A percentile compares a stretch with the other conserved stretches of the same genome.
Evolutionary conservation across 2,888 invertebrate species (phyloP).

Genomic region (Hydraecia micacea): DNA sequence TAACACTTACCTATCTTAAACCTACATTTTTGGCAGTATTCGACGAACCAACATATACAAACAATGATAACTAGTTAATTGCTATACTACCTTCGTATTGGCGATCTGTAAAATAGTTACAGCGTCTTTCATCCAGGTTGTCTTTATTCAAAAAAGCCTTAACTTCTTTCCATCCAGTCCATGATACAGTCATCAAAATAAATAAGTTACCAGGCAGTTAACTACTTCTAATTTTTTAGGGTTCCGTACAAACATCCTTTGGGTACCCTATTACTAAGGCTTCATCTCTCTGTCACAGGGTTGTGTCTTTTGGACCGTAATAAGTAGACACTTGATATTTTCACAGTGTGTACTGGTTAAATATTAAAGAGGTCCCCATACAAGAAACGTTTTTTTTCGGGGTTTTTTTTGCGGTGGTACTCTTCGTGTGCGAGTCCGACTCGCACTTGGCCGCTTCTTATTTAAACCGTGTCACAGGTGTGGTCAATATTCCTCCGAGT

Average conservation of each 20-base stretch:
- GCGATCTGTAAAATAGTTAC: conserved; percentile 41
- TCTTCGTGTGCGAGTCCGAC: background rate
- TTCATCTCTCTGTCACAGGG: background rate
- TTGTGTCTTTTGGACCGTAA: background rate
- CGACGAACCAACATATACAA: conserved; percentile 62
- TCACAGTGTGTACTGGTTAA: background rate
- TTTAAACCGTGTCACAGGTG: background rate
- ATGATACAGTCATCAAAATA: conserved; percentile 16
- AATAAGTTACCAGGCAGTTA: background rate
- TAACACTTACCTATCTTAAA: conserved; percentile 23
- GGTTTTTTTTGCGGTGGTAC: too few relatives aligned
- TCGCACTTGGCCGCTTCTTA: background rate
- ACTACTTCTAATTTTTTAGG: background rate
- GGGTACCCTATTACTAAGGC: background rate
- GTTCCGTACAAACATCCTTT: background rate
- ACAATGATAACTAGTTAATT: conserved; percentile 44
- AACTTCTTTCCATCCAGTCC: conserved; percentile 10
- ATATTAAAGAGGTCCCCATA: background rate
- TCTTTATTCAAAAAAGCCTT: conserved; percentile 5
- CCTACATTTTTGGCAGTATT: conserved; percentile 69
- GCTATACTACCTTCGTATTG: conserved; percentile 24
- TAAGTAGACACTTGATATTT: background rate
- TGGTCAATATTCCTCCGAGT: background rate
- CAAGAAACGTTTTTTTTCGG: background rate
- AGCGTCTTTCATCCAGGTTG: conserved; percentile 23